A percentile compares a stretch with the other conserved stretches of the same genome.
phyloP scores from a whole-genome alignment of 2,797 vertebrate genomes.

The Ataeniobius toweri region DNA sequence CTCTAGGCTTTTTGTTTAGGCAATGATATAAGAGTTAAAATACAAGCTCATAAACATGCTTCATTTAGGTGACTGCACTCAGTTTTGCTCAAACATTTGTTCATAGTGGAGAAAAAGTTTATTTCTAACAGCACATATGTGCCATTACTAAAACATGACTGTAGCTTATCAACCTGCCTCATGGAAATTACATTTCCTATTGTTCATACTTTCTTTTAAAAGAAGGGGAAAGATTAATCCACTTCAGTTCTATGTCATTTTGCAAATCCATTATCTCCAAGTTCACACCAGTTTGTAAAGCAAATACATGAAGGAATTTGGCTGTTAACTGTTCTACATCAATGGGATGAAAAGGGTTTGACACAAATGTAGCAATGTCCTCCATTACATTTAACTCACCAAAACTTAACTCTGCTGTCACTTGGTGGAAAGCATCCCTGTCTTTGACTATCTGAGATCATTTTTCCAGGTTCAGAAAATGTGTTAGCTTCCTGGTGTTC shows the following conservation, averaged over 20 bases:
- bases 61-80: no score
- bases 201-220: neutral
- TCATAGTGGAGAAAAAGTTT: no score
- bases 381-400: neutral
- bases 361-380: slow-evolving; percentile 4
- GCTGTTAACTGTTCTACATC: neutral
- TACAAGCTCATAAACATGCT: no score
- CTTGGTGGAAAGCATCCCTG: neutral
- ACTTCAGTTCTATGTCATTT: slow-evolving; percentile 1
- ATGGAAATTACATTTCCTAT: neutral
- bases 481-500: neutral
- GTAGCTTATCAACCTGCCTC: neutral
- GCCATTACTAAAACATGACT: no score
- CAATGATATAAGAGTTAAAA: no score
- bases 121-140: no score
- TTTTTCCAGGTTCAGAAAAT: neutral
- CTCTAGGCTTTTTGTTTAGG: no score
- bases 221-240: neutral
- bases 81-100: no score
- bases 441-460: neutral
- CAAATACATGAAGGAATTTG: slow-evolving; percentile 17
- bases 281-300: slow-evolving; percentile 29
- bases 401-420: neutral
- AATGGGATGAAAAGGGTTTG: slow-evolving; percentile 5
- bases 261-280: slow-evolving; percentile 2